Conservation (phyloP, 30 jellyfish, hydroid and myxozoan species). For the Rhopilema esculentum region DNA sequence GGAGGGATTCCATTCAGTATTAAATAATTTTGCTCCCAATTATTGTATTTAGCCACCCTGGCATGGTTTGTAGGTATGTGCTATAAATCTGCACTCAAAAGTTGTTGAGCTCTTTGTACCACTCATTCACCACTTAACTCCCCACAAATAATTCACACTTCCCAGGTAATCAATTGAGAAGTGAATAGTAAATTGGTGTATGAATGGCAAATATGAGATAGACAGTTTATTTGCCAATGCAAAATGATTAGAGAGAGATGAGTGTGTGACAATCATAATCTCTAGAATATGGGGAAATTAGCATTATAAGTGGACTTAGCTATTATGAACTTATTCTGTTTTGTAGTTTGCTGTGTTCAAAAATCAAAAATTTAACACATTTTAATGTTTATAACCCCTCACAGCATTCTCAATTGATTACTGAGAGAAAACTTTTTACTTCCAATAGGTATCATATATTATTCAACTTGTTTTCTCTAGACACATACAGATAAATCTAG, state of each 20-base stretch:
- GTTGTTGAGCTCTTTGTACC: neutral
- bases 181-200: neutral
- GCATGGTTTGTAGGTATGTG: slow-evolving; percentile 36
- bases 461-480: slow-evolving; percentile 4
- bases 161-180: neutral
- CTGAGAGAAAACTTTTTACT: neutral
- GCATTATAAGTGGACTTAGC: neutral
- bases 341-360: neutral
- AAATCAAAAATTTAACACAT: neutral
- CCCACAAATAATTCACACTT: neutral
- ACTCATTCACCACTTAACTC: neutral
- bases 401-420: neutral
- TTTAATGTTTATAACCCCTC: neutral
- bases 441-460: neutral
- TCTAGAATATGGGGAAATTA: neutral
- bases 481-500: slow-evolving; percentile 22
- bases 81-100: neutral
- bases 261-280: neutral
- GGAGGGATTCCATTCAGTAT: slow-evolving; percentile 56
- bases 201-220: neutral
- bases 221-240: neutral
- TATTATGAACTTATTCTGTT: neutral
- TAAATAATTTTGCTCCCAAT: slow-evolving; percentile 25
- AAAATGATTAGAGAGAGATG: neutral
- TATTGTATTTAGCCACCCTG: slow-evolving; percentile 42